These are phyloP conservation scores for Reticulitermes speratus DNA, from an alignment of 1,140 invertebrate species.

Conservation along the genomic window DNA sequence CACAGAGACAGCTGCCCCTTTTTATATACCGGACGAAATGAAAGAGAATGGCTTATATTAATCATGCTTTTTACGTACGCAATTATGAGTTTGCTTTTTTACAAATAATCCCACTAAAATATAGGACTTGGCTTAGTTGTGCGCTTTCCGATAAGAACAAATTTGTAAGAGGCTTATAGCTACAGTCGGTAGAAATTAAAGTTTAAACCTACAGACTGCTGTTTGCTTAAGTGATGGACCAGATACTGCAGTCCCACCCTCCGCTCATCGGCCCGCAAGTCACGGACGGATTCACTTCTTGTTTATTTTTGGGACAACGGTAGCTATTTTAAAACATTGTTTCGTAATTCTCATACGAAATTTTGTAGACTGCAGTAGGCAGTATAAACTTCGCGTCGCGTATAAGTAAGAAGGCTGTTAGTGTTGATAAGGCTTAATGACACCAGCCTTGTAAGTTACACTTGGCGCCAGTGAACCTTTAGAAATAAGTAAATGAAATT, in stretches of 20 bases:
- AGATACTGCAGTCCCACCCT: neutral
- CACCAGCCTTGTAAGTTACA: too few species aligned
- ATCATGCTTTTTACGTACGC: neutral
- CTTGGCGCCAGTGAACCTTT: too few species aligned
- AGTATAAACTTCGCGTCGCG: too few species aligned
- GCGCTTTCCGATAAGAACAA: neutral
- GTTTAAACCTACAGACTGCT: neutral
- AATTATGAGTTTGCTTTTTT: neutral
- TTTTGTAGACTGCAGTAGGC: neutral
- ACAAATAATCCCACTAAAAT: neutral
- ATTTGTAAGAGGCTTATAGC: neutral
- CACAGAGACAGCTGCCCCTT: neutral
- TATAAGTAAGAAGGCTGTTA: too few species aligned
- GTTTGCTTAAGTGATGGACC: neutral
- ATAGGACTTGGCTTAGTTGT: slow-evolving; percentile 5
- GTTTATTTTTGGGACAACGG: neutral
- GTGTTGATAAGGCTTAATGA: too few species aligned
- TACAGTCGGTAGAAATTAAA: neutral
- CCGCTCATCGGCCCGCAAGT: neutral
- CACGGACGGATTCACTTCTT: neutral
- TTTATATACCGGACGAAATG: neutral
- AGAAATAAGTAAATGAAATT: too few species aligned
- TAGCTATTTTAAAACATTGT: neutral
- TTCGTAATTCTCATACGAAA: neutral
- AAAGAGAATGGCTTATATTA: neutral